Base-by-base conservation (phyloP, 2,888 invertebrate genomes). In the Cloeon dipterum region DNA sequence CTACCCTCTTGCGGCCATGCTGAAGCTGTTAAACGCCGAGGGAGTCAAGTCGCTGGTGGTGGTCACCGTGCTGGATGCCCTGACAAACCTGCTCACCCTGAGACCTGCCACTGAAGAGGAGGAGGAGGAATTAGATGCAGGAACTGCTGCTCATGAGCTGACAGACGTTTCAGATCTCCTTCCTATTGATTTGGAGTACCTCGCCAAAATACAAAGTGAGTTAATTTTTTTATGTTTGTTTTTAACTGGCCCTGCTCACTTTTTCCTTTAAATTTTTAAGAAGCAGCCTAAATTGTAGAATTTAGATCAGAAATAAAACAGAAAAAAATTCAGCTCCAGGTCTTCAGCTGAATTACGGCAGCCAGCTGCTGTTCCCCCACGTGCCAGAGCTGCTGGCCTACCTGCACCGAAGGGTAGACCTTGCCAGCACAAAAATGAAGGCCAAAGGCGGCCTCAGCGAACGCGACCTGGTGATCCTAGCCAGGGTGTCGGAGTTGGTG, bases 401-500 rank as follows among this genome's bases (percentile, higher is more conserved):
- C 34, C 65, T 83, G 49, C 70, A 74, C 49, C 57, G 61, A 36
- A 35, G 38, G 23, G 26, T 42, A 20, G 71, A 70, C 45, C 62
- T 81, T 33, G 62, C 66, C 2, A 67, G 66, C 39, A 60, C 63
- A 0, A 60, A 63, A 42, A 63, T 61, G 2, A 68, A 46, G 26
- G 42, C 40, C 8, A 40, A 41, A 17, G 37, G 63, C 42, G 61
- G 62, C 3, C 59, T 82, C 1, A 74, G 70, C 42, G 69, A 66
- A 49, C 63, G 68, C 23, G 81, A 83, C 50, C 56, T 83, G 8
- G 59, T 71, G 16, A 74, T 86, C 42, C 56, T 86, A 2, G 76
- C 78, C 0, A 62, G 77, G 44, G 65, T 82, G 8, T 81, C 83
- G 0, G 74, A 76, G 50, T 61, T 82, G 41, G 75, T 77, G 1